Evolutionary conservation across 2,888 invertebrate species (phyloP).

Genomic region (Orthonychiurus folsomi): DNA sequence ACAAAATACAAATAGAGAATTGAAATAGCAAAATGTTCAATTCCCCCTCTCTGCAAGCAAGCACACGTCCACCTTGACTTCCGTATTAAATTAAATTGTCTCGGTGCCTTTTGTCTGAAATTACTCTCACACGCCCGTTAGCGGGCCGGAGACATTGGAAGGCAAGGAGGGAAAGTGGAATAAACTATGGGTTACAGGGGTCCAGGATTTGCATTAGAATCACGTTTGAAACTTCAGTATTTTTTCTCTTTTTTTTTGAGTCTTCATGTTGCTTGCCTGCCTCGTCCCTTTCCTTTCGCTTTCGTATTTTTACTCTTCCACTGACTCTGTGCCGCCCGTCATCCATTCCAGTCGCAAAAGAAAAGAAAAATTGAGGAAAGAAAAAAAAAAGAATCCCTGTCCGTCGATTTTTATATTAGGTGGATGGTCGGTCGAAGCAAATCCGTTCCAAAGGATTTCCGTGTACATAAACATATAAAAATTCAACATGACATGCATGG

Average conservation of each 20-base stretch:
- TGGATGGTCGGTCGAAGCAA: not conserved
- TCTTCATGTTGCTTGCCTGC: not conserved
- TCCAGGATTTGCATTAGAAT: not conserved
- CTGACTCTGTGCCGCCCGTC: no score
- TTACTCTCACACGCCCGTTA: conserved; percentile 1
- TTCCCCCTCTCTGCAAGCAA: not conserved
- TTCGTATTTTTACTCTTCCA: not conserved
- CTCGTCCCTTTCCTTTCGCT: not conserved
- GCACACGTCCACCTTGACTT: conserved; percentile 5
- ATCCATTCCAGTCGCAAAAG: no score
- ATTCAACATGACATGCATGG: conserved; percentile 1
- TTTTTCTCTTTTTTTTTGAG: not conserved
- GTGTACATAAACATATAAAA: not conserved
- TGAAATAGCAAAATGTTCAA: conserved; percentile 4
- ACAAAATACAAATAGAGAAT: not conserved
- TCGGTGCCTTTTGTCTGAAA: conserved; percentile 7
- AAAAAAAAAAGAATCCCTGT: not conserved
- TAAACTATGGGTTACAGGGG: not conserved
- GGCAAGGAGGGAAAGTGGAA: not conserved
- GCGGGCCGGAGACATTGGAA: not conserved
- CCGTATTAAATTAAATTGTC: conserved; percentile 8
- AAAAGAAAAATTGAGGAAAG: not conserved
- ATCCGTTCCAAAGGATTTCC: not conserved
- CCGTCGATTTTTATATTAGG: not conserved
- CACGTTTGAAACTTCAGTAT: not conserved